phyloP scores from a whole-genome alignment of 2,888 invertebrate genomes.

The Drosophila borborema region DNA sequence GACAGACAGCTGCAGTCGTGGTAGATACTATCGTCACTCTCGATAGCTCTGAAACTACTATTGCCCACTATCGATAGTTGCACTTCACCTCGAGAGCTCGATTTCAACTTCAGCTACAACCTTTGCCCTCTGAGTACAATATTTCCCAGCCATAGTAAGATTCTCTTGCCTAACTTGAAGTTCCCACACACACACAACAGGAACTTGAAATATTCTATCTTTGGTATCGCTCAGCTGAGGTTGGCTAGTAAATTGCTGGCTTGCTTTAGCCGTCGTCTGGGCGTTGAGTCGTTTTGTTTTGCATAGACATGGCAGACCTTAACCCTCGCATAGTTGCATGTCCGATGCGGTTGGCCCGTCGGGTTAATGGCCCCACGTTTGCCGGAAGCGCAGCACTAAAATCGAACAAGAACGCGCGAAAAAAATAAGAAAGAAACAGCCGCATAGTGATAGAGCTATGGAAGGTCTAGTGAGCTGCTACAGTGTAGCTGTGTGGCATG shows the following conservation, averaged over 20 bases:
- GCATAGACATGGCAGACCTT: constrained; percentile 73
- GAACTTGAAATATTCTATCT: constrained; percentile 13
- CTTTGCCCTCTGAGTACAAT: neutral
- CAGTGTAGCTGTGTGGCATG: constrained; percentile 55
- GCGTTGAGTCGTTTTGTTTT: constrained; percentile 36
- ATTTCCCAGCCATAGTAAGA: neutral
- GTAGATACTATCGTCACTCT: no score
- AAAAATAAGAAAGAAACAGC: constrained; percentile 23
- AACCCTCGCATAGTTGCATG: constrained; percentile 75
- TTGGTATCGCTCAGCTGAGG: constrained; percentile 22
- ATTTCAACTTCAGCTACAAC: neutral
- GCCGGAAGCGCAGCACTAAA: constrained; percentile 75
- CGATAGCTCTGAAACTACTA: no score
- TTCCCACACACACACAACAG: neutral
- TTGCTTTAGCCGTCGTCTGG: neutral
- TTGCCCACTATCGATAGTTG: no score
- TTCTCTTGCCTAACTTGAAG: neutral
- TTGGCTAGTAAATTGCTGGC: constrained; percentile 19
- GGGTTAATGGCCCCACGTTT: constrained; percentile 70
- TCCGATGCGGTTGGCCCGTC: constrained; percentile 48
- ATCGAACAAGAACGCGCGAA: constrained; percentile 75
- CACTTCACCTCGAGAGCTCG: neutral
- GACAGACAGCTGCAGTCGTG: no score
- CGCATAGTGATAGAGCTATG: constrained; percentile 10
- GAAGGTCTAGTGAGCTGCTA: neutral